These are phyloP conservation scores for Tolmerus cingulatus DNA, from an alignment of 2,888 invertebrate species.

Conservation along the genomic window DNA sequence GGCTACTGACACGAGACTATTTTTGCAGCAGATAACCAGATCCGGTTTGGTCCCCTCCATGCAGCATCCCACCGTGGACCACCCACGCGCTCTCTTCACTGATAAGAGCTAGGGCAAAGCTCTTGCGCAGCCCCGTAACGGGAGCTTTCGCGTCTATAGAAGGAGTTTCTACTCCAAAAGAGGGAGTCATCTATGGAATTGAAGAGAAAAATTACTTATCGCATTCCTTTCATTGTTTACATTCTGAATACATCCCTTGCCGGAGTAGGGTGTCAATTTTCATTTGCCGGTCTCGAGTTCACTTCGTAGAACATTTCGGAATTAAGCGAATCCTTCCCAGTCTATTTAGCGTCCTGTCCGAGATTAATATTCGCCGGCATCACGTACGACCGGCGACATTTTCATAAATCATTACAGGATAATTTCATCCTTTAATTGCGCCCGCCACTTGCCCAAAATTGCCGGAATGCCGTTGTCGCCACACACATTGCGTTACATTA, in stretches of 20 bases:
- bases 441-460: conserved; percentile 10
- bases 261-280: background rate
- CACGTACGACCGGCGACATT: conserved; percentile 1
- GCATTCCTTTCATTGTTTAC: background rate
- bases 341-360: background rate
- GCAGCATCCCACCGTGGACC: background rate
- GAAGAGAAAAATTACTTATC: background rate
- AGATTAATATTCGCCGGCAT: conserved; percentile 14
- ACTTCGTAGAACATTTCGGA: too few relatives aligned
- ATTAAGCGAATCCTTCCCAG: background rate
- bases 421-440: background rate
- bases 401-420: conserved; percentile 5
- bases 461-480: background rate
- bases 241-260: background rate
- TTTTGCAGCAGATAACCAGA: background rate
- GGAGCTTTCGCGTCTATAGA: background rate
- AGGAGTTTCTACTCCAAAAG: background rate
- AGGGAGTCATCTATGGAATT: background rate
- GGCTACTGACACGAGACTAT: conserved; percentile 19
- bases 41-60: background rate
- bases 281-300: background rate
- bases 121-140: background rate
- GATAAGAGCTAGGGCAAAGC: background rate
- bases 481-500: background rate
- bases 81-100: background rate